These are phyloP conservation scores for Cheilosia vernalis DNA, from an alignment of 2,888 invertebrate species.

Conservation along the genomic window DNA sequence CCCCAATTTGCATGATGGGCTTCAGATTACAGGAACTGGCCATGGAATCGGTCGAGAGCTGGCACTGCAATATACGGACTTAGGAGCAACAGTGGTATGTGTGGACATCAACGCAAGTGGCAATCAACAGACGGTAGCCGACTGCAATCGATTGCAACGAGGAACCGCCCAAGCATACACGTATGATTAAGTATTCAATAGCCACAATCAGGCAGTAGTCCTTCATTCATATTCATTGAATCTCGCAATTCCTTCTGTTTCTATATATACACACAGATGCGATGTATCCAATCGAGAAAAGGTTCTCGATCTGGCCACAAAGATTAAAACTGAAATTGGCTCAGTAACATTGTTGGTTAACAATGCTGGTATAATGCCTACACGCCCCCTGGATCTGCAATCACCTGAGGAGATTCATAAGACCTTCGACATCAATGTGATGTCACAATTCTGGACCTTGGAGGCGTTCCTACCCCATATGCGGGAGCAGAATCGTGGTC, in stretches of 20 bases:
- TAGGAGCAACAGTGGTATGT: constrained; percentile 89
- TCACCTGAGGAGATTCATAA: constrained; percentile 88
- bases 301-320: constrained; percentile 87
- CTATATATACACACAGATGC: constrained; percentile 85
- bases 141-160: constrained; percentile 83
- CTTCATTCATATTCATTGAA: constrained; percentile 72
- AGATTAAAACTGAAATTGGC: constrained; percentile 88
- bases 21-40: constrained; percentile 92
- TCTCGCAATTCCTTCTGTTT: constrained; percentile 13
- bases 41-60: constrained; percentile 93
- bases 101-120: constrained; percentile 90
- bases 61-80: constrained; percentile 88
- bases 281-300: constrained; percentile 90
- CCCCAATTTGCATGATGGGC: constrained; percentile 69
- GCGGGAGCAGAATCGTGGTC: constrained; percentile 89
- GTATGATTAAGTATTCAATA: constrained; percentile 79
- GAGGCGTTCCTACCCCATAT: constrained; percentile 91
- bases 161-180: constrained; percentile 83
- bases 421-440: constrained; percentile 90
- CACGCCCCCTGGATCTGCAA: constrained; percentile 87
- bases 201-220: constrained; percentile 61
- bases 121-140: constrained; percentile 87
- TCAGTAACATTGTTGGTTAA: constrained; percentile 91
- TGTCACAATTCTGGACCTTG: constrained; percentile 90
- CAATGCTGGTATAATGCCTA: constrained; percentile 95